phyloP scores from a whole-genome alignment of 2,888 invertebrate species.

The Tetanocera ferruginea region DNA sequence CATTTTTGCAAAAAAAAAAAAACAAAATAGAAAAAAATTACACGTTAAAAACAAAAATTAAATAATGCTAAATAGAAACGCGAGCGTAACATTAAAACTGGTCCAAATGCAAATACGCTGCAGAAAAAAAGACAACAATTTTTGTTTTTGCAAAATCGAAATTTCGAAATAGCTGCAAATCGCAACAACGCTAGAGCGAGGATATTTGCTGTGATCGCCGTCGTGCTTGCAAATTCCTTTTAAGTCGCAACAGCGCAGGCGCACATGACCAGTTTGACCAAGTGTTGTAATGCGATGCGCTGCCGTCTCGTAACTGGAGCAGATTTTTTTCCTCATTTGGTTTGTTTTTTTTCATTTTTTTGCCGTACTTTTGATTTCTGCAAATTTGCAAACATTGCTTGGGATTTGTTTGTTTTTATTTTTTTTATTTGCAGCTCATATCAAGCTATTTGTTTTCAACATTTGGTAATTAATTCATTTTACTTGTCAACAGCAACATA shows the following conservation, averaged over 20 bases:
- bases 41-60: not conserved
- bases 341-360: not conserved
- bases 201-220: not conserved
- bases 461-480: conserved; percentile 28
- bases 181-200: not conserved
- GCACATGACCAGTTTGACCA: conserved; percentile 17
- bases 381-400: not conserved
- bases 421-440: not conserved
- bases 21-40: not conserved
- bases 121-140: not conserved
- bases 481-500: conserved; percentile 5
- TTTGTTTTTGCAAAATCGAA: not conserved
- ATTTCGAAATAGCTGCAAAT: not conserved
- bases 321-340: not conserved
- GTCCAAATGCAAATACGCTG: conserved; percentile 10
- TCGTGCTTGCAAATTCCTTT: conserved; percentile 24
- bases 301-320: conserved; percentile 21
- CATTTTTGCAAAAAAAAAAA: not conserved
- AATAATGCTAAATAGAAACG: conserved; percentile 1
- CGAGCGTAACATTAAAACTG: conserved; percentile 17
- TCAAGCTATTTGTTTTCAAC: not conserved
- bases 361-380: not conserved
- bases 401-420: not conserved
- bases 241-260: not conserved
- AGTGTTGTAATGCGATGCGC: conserved; percentile 29